Percentiles rank a stretch among this genome's conserved stretches.
Conservation (phyloP, 2,113 vertebrate genomes). For the Neogale vison region DNA sequence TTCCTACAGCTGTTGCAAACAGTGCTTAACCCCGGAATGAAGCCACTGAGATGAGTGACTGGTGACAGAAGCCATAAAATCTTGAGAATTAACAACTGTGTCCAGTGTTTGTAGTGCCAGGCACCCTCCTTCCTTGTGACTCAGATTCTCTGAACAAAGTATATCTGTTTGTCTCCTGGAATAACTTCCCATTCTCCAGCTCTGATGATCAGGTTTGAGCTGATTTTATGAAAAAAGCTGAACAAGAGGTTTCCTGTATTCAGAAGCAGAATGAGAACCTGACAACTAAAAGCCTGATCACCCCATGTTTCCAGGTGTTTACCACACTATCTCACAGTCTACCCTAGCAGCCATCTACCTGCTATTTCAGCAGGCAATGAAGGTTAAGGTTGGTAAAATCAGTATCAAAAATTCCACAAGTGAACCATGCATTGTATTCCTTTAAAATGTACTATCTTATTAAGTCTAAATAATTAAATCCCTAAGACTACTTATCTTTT, state of each 20-base stretch:
- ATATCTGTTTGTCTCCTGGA: background rate
- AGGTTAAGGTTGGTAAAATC: background rate
- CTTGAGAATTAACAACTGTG: background rate
- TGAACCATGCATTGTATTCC: background rate
- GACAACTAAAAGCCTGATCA: background rate
- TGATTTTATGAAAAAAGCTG: background rate
- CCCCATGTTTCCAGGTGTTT: fast-evolving
- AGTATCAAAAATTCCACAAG: background rate
- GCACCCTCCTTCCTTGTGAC: background rate
- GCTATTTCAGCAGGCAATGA: background rate
- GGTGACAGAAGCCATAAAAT: fast-evolving
- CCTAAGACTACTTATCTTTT: background rate
- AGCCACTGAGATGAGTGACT: background rate
- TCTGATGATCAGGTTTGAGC: background rate
- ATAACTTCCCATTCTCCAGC: background rate
- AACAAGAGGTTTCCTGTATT: background rate
- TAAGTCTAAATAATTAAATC: background rate
- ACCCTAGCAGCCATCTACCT: fast-evolving
- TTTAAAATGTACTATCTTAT: background rate
- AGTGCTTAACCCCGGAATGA: background rate
- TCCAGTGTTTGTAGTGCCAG: background rate
- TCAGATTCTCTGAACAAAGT: background rate
- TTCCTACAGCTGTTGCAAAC: background rate
- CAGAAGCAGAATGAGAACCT: background rate
- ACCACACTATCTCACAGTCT: fast-evolving